phyloP scores from a whole-genome alignment of 2,888 invertebrate genomes.

The Volucella zonaria region DNA sequence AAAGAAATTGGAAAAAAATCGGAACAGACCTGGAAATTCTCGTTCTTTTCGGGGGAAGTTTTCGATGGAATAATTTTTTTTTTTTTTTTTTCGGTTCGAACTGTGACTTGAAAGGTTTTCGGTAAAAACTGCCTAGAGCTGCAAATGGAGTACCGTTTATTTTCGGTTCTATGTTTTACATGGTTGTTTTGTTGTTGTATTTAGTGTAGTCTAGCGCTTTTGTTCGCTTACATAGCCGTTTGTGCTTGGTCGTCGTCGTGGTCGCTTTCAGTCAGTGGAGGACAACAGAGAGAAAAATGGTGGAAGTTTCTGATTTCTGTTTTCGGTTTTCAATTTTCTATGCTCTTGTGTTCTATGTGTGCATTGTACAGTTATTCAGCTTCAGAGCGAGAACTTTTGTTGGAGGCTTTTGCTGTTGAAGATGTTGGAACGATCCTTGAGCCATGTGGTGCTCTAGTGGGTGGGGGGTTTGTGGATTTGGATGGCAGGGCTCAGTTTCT shows the following conservation, averaged over 20 bases:
- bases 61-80: slow-evolving; percentile 19
- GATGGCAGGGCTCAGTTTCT: neutral
- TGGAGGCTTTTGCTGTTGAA: neutral
- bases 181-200: slow-evolving; percentile 49
- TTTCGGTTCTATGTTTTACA: slow-evolving; percentile 59
- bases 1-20: slow-evolving; percentile 25
- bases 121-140: slow-evolving; percentile 16
- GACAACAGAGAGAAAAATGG: slow-evolving; percentile 62
- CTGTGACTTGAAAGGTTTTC: slow-evolving; percentile 28
- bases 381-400: neutral
- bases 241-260: slow-evolving; percentile 3
- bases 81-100: neutral
- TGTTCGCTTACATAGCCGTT: neutral
- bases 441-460: neutral
- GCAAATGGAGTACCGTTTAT: slow-evolving; percentile 66
- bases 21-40: slow-evolving; percentile 58
- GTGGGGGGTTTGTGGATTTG: neutral
- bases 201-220: slow-evolving; percentile 18
- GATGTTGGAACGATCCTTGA: slow-evolving; percentile 8
- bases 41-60: slow-evolving; percentile 41
- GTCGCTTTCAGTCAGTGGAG: slow-evolving; percentile 2
- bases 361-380: slow-evolving; percentile 60
- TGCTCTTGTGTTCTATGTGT: neutral
- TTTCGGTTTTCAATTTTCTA: too few species aligned
- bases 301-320: slow-evolving; percentile 20